Conservation (phyloP, 2,113 vertebrate genomes). For the Peromyscus californicus region DNA sequence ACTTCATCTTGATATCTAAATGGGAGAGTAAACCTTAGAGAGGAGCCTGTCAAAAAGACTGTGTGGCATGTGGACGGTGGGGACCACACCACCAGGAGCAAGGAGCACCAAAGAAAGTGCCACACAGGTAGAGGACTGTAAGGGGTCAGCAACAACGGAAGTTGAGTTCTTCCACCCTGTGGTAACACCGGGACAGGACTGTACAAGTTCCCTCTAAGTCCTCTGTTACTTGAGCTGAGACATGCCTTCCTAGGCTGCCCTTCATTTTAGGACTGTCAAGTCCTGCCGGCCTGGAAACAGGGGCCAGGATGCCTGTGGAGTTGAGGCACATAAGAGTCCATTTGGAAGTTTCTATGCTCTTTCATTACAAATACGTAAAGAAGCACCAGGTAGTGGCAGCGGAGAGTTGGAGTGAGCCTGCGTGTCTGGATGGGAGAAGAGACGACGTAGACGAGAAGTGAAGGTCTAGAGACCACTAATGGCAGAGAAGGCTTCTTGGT, state of each 20-base stretch:
- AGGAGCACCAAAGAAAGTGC: background rate
- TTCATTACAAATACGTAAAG: background rate
- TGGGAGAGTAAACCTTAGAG: background rate
- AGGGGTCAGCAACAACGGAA: background rate
- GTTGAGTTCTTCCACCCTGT: fast-evolving
- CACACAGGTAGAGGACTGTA: too few species aligned
- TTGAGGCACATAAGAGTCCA: fast-evolving
- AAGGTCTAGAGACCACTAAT: fast-evolving
- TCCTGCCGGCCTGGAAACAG: background rate
- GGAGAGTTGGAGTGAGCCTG: fast-evolving
- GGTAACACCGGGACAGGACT: fast-evolving
- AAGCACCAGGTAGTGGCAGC: background rate
- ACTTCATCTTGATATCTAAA: background rate
- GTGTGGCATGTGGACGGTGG: background rate
- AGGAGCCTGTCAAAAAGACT: background rate
- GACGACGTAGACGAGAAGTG: fast-evolving
- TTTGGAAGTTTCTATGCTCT: too few species aligned
- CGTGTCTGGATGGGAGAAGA: fast-evolving
- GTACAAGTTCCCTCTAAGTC: fast-evolving
- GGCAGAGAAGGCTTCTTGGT: background rate
- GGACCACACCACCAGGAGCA: background rate
- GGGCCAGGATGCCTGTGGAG: fast-evolving
- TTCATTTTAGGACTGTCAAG: background rate
- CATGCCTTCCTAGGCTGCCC: too few species aligned
- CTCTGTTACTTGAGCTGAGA: background rate